Conservation (phyloP, 2,888 invertebrate genomes). For the Rhagophthalmus giganteus region DNA sequence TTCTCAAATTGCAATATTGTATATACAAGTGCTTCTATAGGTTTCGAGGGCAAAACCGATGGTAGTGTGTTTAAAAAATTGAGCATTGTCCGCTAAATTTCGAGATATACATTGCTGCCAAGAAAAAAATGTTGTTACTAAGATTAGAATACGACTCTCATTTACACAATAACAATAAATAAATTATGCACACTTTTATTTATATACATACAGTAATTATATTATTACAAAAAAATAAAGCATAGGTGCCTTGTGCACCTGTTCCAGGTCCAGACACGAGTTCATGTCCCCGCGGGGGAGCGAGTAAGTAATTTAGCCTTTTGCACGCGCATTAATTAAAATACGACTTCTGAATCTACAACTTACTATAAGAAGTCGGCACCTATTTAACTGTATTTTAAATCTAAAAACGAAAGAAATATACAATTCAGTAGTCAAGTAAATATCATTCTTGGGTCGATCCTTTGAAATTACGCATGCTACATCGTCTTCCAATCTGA, state of each 20-base stretch:
- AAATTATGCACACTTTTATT: conserved; percentile 3
- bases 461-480: conserved; percentile 10
- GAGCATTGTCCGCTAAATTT: conserved; percentile 4
- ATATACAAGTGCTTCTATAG: too few relatives aligned
- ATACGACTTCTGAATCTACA: conserved; percentile 14
- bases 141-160: conserved; percentile 10
- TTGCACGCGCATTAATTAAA: conserved; percentile 17
- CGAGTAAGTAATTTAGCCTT: conserved; percentile 60
- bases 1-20: too few relatives aligned
- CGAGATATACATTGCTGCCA: conserved; percentile 15
- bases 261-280: conserved; percentile 62
- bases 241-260: conserved; percentile 26
- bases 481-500: conserved; percentile 8
- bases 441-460: conserved; percentile 12
- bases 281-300: conserved; percentile 61
- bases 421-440: conserved; percentile 28
- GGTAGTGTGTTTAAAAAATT: not conserved
- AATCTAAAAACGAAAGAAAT: conserved; percentile 30
- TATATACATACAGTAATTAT: conserved; percentile 1
- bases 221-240: conserved; percentile 5
- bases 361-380: not conserved
- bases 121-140: conserved; percentile 21
- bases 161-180: conserved; percentile 5
- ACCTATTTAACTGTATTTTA: too few relatives aligned
- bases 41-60: too few relatives aligned